Base-by-base conservation (phyloP, 2,888 invertebrate species). In the Dynastes grantii region DNA sequence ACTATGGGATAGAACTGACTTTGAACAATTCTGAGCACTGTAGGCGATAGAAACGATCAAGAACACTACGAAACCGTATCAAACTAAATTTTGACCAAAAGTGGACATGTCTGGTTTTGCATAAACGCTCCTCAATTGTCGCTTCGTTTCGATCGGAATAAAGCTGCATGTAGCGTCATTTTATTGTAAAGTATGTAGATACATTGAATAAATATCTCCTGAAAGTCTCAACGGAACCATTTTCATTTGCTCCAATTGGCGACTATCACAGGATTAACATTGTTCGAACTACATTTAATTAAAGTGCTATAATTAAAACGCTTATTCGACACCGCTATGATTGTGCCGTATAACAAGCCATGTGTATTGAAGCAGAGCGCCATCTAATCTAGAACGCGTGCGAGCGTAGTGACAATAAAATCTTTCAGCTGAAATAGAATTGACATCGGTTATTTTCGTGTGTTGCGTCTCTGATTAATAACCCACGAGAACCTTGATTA, bases 231-330 rank as follows among this genome's bases (percentile, higher is more conserved):
- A 37, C 37, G 64, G 64, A 29, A 37, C 37, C 65, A 40, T 37
- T 45, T 65, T 40, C 32, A n/a, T 65, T 65, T 40, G 65, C 16
- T 65, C 65, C 65, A 65, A 65, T 65, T 65, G 65, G 37, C 37
- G 55, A n/a, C 55, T 55, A 16, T 55, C 16, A 65, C 64, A 29
- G 32, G 64, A 64, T 64, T 64, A 64, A 32, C 65, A 40, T 1
- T 45, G 22, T 65, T 37, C 37, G 65, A 65, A 65, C 65, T 22
- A 45, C 37, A 65, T 65, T 65, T 40, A 65, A 65, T 45, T 65
- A 65, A 65, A 65, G 16, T 16, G 65, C 65, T 40, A 40, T 65
- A 65, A 65, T 65, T 65, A 65, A 65, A 65, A 40, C 65, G 40
- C 16, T 40, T 22, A 65, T 65, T 40, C 65, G 40, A 65, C 6